Base-by-base conservation (phyloP, 2,888 invertebrate species). In the Disparrhopalites patrizii region DNA sequence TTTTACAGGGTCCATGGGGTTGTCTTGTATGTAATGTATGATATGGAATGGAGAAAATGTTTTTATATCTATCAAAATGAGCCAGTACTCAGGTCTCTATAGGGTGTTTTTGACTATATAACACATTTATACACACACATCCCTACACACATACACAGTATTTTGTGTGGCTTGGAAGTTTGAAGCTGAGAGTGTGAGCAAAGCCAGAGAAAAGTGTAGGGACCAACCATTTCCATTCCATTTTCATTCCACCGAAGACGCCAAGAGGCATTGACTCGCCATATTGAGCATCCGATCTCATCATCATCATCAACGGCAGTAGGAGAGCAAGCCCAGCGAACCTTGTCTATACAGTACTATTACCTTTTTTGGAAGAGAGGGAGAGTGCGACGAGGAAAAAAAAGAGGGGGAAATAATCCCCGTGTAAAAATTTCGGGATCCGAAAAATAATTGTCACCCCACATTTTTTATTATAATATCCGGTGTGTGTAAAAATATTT, bases 191-290 rank as follows among this genome's bases (percentile, higher is more conserved):
- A 57, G 57, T 57, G 57, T 57, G 57, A 57, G 47, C 58, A 57
- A n/a, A 31, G 58, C 60, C 40, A 57, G 50, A 60, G 60, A 60
- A 47, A 60, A 60, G 50, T 25, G 20, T 54, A 43, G 18, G 36
- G 28, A 43, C 62, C 52, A 54, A 40, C 62, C 52, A 40, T 62
- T 55, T 51, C 47, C 51, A 64, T 52, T 65, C 63, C 56, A 63
- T 63, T 56, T 47, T 63, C 63, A 63, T 63, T 63, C 56, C 55
- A 65, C 61, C 50, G 68, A 71, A 65, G 70, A 70, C 69, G 70
- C 69, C 69, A 71, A 69, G 69, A 70, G 69, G 66, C 73, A 73
- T 72, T 73, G 69, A 72, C 74, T 74, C 71, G 70, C 74, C 70
- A 72, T 71, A 69, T 71, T 70, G 70, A 73, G 70, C 67, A 62